Conservation (phyloP, 2,888 invertebrate genomes). For the Antitype chi region DNA sequence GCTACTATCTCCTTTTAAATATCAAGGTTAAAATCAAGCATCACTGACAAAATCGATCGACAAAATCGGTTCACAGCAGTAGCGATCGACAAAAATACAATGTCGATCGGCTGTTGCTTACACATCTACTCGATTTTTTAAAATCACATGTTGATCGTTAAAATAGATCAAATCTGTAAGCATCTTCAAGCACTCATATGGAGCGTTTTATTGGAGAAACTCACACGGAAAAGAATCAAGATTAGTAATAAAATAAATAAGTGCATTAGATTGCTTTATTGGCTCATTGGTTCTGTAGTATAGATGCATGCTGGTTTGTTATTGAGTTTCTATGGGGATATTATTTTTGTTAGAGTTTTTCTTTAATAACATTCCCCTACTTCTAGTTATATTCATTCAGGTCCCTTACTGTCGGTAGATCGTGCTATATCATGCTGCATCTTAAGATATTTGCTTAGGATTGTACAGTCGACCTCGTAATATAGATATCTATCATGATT, state of each 20-base stretch:
- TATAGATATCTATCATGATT: background rate
- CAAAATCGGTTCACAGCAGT: background rate
- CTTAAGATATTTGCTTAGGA: background rate
- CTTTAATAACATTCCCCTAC: background rate
- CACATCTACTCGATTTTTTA: background rate
- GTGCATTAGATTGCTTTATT: conserved; percentile 25
- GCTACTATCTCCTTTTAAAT: background rate
- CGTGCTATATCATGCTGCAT: too few species aligned
- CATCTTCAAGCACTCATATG: conserved; percentile 8
- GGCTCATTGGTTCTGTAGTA: background rate
- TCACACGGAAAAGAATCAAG: conserved; percentile 43
- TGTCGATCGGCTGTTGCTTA: too few species aligned
- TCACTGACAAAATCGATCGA: background rate
- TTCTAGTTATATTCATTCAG: too few species aligned
- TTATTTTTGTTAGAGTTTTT: background rate
- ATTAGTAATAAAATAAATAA: conserved; percentile 45
- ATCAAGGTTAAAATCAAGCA: background rate
- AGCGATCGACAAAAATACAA: background rate
- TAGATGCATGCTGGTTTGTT: background rate
- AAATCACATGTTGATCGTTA: background rate
- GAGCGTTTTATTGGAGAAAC: conserved; percentile 57
- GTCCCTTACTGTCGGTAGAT: too few species aligned
- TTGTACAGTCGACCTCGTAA: too few species aligned
- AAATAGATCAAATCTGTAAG: background rate
- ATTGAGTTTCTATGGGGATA: background rate